These are phyloP conservation scores for Parazoanthus atlanticus DNA, from an alignment of 92 coral and sea anemone genomes.

Conservation along the genomic window DNA sequence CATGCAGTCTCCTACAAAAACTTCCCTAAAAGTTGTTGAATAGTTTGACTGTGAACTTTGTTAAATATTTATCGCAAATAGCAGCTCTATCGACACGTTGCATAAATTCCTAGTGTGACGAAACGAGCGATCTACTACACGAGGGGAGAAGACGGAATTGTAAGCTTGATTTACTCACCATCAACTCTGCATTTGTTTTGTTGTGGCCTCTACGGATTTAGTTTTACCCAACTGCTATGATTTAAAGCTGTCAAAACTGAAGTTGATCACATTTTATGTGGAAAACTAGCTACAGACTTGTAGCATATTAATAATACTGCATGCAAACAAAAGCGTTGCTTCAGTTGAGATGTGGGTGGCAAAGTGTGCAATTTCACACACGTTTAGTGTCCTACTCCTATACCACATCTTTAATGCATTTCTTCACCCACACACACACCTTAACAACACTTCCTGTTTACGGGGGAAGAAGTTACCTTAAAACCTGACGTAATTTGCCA, in stretches of 20 bases:
- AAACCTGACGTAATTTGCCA: background rate
- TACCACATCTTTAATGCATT: background rate
- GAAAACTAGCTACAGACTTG: background rate
- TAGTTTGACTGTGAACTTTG: background rate
- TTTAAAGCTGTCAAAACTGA: background rate
- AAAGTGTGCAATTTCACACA: background rate
- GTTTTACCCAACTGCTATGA: background rate
- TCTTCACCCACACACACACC: background rate
- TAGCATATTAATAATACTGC: too few species aligned
- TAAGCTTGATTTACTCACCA: background rate
- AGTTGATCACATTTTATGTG: background rate
- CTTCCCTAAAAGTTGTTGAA: background rate
- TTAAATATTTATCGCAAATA: background rate
- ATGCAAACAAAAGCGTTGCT: background rate
- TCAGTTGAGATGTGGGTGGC: background rate
- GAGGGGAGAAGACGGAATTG: background rate
- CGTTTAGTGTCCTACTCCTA: background rate
- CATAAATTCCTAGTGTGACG: background rate
- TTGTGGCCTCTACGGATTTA: background rate
- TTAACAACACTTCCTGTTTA: slow-evolving; percentile 3
- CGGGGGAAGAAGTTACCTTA: background rate
- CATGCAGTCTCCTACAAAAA: background rate
- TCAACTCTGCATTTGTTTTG: background rate
- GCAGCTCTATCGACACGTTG: background rate
- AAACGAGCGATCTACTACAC: background rate